These are phyloP conservation scores for Epinephelus fuscoguttatus DNA, from an alignment of 2,113 vertebrate genomes.

Conservation along the genomic window DNA sequence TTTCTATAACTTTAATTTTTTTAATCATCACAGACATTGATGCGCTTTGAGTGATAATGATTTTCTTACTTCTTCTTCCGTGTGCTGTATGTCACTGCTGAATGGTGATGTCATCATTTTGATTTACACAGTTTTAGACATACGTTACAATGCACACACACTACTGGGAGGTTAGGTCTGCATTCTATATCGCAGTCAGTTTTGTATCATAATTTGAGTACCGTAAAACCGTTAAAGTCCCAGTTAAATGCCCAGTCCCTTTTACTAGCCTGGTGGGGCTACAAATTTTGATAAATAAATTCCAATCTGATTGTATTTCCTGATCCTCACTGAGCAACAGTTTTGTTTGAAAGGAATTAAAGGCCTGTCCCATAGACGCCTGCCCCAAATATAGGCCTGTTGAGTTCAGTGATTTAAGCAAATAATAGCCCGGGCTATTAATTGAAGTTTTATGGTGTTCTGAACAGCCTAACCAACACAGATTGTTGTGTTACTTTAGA, in stretches of 20 bases:
- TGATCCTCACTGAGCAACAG: no score
- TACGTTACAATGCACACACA: not conserved
- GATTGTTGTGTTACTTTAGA: not conserved
- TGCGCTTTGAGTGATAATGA: not conserved
- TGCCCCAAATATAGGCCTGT: no score
- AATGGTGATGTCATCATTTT: not conserved
- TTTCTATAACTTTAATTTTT: not conserved
- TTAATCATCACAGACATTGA: not conserved
- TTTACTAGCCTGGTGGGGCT: no score
- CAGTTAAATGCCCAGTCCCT: no score
- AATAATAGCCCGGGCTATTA: no score
- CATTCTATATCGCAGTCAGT: not conserved
- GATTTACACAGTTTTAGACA: not conserved
- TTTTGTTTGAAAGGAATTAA: no score
- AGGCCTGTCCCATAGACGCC: no score
- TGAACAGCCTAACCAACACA: not conserved
- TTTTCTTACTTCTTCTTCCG: not conserved
- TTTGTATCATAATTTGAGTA: not conserved
- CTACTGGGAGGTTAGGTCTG: not conserved
- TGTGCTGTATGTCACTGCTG: not conserved
- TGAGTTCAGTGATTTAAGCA: no score
- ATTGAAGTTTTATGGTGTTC: not conserved
- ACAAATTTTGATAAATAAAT: no score
- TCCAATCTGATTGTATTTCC: no score
- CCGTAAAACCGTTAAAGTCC: no score